phyloP scores from a whole-genome alignment of 2,113 vertebrate genomes.

The Talpa occidentalis region DNA sequence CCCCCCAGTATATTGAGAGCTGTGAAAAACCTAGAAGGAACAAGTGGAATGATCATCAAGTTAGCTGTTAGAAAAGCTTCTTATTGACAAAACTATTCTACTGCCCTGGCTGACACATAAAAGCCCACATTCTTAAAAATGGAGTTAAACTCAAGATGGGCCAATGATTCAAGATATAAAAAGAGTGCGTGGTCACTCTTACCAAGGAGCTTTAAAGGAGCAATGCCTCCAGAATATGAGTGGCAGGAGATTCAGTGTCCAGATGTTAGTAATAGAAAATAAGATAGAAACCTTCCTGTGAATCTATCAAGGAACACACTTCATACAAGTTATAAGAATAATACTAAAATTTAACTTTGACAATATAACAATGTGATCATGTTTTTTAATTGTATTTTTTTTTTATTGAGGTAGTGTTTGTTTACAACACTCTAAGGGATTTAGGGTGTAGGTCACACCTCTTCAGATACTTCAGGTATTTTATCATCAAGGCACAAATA shows the following conservation, averaged over 20 bases:
- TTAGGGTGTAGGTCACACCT: too few relatives aligned
- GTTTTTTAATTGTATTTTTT: too few relatives aligned
- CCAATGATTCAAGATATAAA: neutral
- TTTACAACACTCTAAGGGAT: too few relatives aligned
- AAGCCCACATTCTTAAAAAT: neutral
- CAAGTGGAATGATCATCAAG: neutral
- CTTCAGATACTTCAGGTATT: too few relatives aligned
- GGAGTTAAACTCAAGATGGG: neutral
- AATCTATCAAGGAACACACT: slow-evolving; percentile 15
- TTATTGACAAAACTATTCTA: neutral
- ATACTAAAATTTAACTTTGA: slow-evolving; percentile 24
- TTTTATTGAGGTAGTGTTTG: too few relatives aligned
- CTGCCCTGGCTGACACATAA: neutral
- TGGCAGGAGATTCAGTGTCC: neutral
- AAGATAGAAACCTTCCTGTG: slow-evolving; percentile 22
- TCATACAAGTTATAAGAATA: neutral
- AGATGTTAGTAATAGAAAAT: slow-evolving; percentile 50
- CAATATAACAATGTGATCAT: neutral
- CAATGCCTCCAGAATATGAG: neutral
- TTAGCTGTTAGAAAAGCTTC: neutral
- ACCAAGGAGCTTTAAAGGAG: neutral
- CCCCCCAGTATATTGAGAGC: neutral
- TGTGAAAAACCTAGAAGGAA: neutral
- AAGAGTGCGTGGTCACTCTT: neutral
- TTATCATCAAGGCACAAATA: neutral